Evolutionary conservation across 1,140 invertebrate genomes (phyloP).

Genomic region (Frieseomelitta varia): DNA sequence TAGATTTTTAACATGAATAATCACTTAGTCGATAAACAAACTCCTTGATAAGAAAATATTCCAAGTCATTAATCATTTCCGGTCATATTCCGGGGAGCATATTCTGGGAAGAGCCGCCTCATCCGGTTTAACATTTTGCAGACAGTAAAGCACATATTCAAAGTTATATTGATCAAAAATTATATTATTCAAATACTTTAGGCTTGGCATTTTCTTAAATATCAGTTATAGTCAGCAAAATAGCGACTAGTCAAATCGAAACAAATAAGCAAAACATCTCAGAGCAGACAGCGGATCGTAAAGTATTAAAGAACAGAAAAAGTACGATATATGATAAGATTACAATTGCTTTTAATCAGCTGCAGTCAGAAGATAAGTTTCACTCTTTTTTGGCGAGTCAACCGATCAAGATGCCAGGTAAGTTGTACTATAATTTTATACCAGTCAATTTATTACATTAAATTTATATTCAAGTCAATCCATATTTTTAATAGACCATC

Average conservation of each 20-base stretch:
- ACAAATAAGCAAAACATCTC: no score
- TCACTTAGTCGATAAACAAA: no score
- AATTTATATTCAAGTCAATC: background rate
- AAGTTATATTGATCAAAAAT: no score
- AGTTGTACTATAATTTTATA: slow-evolving; percentile 2
- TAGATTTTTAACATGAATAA: no score
- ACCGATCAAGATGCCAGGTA: slow-evolving; percentile 61
- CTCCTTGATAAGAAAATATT: no score
- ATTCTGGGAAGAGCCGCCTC: background rate
- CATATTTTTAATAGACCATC: background rate
- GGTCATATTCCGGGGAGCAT: background rate
- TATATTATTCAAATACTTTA: no score
- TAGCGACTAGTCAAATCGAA: no score
- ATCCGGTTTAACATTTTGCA: background rate
- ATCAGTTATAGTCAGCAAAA: no score
- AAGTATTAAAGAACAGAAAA: slow-evolving; percentile 20
- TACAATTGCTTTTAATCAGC: slow-evolving; percentile 57
- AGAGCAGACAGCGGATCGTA: background rate
- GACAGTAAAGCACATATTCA: no score
- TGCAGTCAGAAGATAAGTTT: slow-evolving; percentile 46
- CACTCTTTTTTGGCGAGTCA: slow-evolving; percentile 35
- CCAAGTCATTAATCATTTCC: no score
- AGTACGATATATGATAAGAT: slow-evolving; percentile 58
- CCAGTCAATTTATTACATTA: background rate
- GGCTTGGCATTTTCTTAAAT: no score